Base-by-base conservation (phyloP, 2,888 invertebrate species). In the Diadegma fenestrale region DNA sequence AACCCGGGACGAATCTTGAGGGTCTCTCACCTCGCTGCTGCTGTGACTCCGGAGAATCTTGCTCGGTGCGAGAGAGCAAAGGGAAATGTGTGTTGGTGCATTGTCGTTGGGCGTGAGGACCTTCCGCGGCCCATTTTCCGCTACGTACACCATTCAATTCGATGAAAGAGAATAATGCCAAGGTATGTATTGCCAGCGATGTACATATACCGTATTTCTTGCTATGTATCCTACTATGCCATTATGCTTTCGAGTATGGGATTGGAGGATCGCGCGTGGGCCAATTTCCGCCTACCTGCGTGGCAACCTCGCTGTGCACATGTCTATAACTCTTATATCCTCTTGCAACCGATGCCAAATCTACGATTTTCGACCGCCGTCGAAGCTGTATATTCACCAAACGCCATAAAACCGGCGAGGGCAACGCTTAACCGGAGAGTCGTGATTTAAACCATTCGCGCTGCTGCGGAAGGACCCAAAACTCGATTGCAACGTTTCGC, bases 91-190 rank as follows among this genome's bases (percentile, higher is more conserved):
- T 79, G 37, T 68, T 73, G n/a, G 76, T 63, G 45, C 81, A 90
- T 90, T 91, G 90, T 89, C 86, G 87, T 86, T 81, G 86, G 90
- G 91, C 90, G 90, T 90, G 91, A 89, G 89, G 89, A 71, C 85
- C 87, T 87, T 88, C 84, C 88, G 88, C 84, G 82, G 87, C 83
- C 82, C 87, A 88, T 88, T 90, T 91, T 91, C 90, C 89, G 64
- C 78, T 86, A 85, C 81, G 87, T 88, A 81, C 85, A 77, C 89
- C 87, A 89, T 89, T 89, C 88, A 88, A 41, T 80, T 48, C n/a
- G n/a, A 69, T 82, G 86, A 85, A 87, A 83, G 86, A 88, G 82
- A 80, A 85, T 83, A 82, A 83, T 83, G 33, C 71, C 41, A 41
- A n/a, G n/a, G n/a, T n/a, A n/a, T n/a, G n/a, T n/a, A n/a, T n/a